Base-by-base conservation (phyloP, 1,140 invertebrate genomes). In the Euwallacea fornicatus region DNA sequence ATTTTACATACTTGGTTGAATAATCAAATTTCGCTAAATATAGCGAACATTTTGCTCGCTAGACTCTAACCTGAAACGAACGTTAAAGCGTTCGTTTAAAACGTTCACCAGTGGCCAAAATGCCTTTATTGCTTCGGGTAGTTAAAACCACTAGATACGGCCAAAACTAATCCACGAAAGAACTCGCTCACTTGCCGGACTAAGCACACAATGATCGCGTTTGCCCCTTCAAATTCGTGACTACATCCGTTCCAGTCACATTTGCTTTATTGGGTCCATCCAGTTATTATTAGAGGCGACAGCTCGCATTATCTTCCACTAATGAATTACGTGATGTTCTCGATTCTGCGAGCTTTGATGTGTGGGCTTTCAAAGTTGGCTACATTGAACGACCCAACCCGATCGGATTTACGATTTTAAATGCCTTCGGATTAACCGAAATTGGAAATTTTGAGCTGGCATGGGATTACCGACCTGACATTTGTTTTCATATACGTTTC, bases 271-370 rank as follows among this genome's bases (percentile, higher is more conserved):
- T 67, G 55, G 53, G 16, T 67, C 66, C 46, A 44, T 66, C 50
- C 66, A 67, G 54, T 67, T 67, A 59, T 59, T 59, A 67, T 67
- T 44, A 44, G 66, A 67, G 42, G 66, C 66, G 58, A 67, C 54
- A 47, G 54, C 43, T 42, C 7, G 55, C 54, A 67, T 67, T 67
- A 67, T 67, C 54, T 59, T 67, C 21, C 66, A 50, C 54, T 59
- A 67, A 67, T 67, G 66, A 67, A 67, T 59, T 67, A 67, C 66
- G 66, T 67, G 66, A 44, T 50, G 33, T 67, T 59, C 66, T 60
- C 54, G 66, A 50, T 67, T 67, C 66, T 9, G 50, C 42, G 64
- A 43, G 66, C 66, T 67, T 67, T 67, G 66, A 67, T 67, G 66
- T 67, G 66, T 67, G 16, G 46, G 66, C 66, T 67, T 67, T 50